Evolutionary conservation across 2,888 invertebrate species (phyloP), one percentile per base, ranked within the genome.

Genomic region (Watsonalla cultraria): DNA sequence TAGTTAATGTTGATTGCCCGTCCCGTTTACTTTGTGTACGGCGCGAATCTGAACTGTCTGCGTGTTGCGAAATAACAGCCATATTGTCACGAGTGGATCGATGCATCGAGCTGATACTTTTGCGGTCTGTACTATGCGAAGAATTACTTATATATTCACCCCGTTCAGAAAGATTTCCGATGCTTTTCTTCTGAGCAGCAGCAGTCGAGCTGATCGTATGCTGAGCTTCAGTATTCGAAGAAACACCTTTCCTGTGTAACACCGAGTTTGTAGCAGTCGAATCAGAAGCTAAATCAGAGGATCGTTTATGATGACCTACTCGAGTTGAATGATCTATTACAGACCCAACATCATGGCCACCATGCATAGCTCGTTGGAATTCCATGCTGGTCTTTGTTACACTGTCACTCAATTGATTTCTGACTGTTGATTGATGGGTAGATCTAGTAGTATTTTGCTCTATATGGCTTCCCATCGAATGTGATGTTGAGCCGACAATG

Each of bases 51-150:
- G 82, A 76, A 55, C 72, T 78, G 47, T 92, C 92, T 0, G 86
- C 79, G 58, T 92, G 91, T 67, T 92, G 92, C 47, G 92, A 90
- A 66, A 86, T 85, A 5, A 88, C 77, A 6, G 76, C 86, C 67
- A 80, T 78, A 51, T 88, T 87, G 54, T 94, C 94, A 51, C 92
- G 92, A 51, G 87, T 91, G 51, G 94, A 95, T 35, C 96, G 92
- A 76, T 96, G 96, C 76, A 96, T 92, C 2, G 96, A 94, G 66
- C 96, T 96, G 46, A 96, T 92, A 72, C 96, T 96, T 66, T 94
- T 94, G 57, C 96, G 92, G 60, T 96, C 96, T 8, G 92, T 92
- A 63, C 93, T 94, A 56, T 94, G 93, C 0, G 93, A 91, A 1
- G 93, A 92, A 62, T 93, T 94, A 59, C 92, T 93, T 55, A 93